Evolutionary conservation across 2,113 vertebrate species (phyloP).

Genomic region (Irena cyanogastra): DNA sequence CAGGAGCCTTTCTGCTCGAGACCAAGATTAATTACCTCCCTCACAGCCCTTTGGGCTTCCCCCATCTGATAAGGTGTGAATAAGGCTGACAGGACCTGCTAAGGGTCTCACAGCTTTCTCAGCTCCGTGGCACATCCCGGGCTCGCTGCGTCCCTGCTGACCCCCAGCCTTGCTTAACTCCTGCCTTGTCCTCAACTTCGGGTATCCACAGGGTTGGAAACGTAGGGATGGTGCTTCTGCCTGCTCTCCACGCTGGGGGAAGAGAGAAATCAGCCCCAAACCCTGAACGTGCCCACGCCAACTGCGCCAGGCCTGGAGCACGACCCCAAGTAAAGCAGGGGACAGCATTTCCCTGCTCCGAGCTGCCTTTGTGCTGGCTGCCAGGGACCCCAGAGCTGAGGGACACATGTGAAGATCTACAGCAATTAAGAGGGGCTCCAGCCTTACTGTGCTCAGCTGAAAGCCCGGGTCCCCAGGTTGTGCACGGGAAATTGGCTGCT

Average conservation of each 20-base stretch:
- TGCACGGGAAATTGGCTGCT: conserved; percentile 15
- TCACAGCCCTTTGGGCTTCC: conserved; percentile 50
- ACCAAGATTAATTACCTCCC: conserved; percentile 65
- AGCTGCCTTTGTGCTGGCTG: neutral
- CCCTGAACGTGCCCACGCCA: neutral
- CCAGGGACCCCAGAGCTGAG: neutral
- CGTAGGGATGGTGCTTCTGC: neutral
- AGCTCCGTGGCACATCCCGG: neutral
- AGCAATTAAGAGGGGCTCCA: conserved; percentile 22
- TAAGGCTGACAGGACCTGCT: conserved; percentile 62
- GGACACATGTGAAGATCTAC: neutral
- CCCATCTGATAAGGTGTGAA: conserved; percentile 69
- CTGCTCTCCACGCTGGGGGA: neutral
- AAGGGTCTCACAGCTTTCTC: conserved; percentile 51
- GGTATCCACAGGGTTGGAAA: fast-evolving
- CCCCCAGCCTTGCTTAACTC: neutral
- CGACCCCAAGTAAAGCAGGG: neutral
- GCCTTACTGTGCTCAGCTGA: conserved; percentile 34
- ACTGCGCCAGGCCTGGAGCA: fast-evolving
- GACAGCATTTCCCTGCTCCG: neutral
- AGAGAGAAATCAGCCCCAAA: neutral
- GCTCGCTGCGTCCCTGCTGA: neutral
- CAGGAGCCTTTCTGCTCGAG: neutral
- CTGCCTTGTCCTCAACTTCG: neutral
- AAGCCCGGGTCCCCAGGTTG: conserved; percentile 15